Evolutionary conservation across 2,797 vertebrate genomes (phyloP).

Genomic region (Phrynocephalus vlangalii): DNA sequence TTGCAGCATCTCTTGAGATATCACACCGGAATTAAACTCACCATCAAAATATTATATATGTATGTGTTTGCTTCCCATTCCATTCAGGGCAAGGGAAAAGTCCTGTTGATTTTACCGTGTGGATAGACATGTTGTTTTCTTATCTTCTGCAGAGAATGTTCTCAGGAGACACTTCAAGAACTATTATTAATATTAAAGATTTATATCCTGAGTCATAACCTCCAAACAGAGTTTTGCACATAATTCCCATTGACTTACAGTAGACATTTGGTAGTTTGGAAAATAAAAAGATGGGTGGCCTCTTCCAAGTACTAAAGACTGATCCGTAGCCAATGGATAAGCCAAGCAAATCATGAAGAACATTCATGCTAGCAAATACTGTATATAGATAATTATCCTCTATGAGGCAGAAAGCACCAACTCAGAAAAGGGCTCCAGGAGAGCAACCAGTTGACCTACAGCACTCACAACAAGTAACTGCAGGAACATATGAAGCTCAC

Average conservation of each 20-base stretch:
- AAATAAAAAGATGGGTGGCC: constrained; percentile 36
- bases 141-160: constrained; percentile 1
- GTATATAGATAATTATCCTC: neutral
- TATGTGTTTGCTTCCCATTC: neutral
- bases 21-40: neutral
- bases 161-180: constrained; percentile 18
- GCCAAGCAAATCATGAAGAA: constrained; percentile 19
- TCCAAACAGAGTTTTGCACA: neutral
- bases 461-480: neutral
- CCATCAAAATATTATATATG: neutral
- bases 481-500: no score
- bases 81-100: neutral
- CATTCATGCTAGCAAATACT: neutral
- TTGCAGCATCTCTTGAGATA: neutral
- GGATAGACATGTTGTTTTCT: neutral
- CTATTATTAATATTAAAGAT: constrained; percentile 8
- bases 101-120: neutral
- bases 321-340: constrained; percentile 11
- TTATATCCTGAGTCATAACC: constrained; percentile 12
- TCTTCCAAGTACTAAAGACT: constrained; percentile 39
- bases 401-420: constrained; percentile 8
- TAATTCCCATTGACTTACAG: constrained; percentile 9
- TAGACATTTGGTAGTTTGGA: constrained; percentile 2
- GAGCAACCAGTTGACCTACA: neutral
- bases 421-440: neutral